Evolutionary conservation across 2,113 vertebrate genomes (phyloP), one percentile per base, ranked within the genome.

Genomic region (Xiphophorus maculatus): DNA sequence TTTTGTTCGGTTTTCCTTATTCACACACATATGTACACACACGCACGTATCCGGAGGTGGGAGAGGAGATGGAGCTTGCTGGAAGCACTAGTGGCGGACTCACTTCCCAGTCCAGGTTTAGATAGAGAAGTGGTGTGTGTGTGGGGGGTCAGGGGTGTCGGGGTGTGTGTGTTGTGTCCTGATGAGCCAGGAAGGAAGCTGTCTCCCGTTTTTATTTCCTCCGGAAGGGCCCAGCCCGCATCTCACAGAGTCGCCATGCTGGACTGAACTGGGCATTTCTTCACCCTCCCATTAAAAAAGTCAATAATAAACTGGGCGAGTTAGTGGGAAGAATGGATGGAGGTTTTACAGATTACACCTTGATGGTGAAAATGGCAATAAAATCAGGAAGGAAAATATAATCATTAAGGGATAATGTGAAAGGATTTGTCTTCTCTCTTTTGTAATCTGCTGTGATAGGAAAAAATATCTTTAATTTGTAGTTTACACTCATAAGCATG

Each of bases 201-300:
- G 96, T 97, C 96, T 97, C 95, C 95, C 92, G 61, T 94, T 95
- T 96, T 95, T 94, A 96, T 96, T 97, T 97, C 95, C 96, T 92
- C 90, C 93, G 90, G 94, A 94, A 95, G 94, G 91, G 86, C 81
- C 90, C 90, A 63, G 85, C 92, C 93, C 87, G 66, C 71, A 74
- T 84, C 71, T 92, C 74, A 88, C 93, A 95, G 94, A 92, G 94
- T 94, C 93, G 92, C 91, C 89, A 84, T 77, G 86, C 90, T 63
- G 66, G 60, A 79, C 33, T 3, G 37, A 71, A 14, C 71, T 51
- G 69, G 67, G 65, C 95, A 93, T 96, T 95, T 95, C 94, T 93
- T 92, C 83, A 88, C 64, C 88, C 86, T 86, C 83, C 58, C 29
- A 85, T 89, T 92, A 92, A 92, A 89, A 80, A 19, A 64, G 58